Percentiles rank a stretch among this genome's conserved stretches.
Evolutionary conservation across 2,113 vertebrate species (phyloP).

Genomic region (Mastomys natalensis): DNA sequence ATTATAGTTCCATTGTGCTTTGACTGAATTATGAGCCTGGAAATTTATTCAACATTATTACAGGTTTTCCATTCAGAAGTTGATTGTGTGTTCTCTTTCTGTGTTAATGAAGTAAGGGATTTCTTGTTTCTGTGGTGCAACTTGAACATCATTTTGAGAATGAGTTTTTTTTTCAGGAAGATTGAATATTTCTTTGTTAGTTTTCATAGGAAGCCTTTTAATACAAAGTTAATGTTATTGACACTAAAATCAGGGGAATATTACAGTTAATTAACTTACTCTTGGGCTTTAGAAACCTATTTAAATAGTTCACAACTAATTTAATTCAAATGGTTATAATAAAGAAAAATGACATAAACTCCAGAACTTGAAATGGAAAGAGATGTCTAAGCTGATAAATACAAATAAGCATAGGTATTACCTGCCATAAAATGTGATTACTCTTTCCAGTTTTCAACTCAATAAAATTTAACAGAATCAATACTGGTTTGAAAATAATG

Average conservation of each 20-base stretch:
- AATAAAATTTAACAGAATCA: neutral
- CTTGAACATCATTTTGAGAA: constrained; percentile 53
- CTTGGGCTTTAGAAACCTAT: constrained; percentile 2
- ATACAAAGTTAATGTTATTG: constrained; percentile 41
- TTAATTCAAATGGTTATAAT: constrained; percentile 21
- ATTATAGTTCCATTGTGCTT: constrained; percentile 57
- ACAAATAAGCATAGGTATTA: neutral
- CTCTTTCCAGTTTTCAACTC: neutral
- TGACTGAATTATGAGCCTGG: constrained; percentile 49
- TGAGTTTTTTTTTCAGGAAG: constrained; percentile 4
- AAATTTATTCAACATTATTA: constrained; percentile 58
- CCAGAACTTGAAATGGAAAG: neutral
- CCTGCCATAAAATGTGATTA: neutral
- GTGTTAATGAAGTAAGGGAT: constrained; percentile 62
- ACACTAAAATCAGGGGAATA: neutral
- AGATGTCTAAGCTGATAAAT: neutral
- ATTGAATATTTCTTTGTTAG: constrained; percentile 32
- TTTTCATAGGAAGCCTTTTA: constrained; percentile 37
- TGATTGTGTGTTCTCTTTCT: constrained; percentile 57
- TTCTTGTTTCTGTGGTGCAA: constrained; percentile 32
- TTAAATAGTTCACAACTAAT: constrained; percentile 50
- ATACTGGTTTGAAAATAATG: neutral
- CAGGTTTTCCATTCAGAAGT: constrained; percentile 15
- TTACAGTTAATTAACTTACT: constrained; percentile 44
- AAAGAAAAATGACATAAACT: neutral